Conservation (phyloP, 64 coral and sea anemone species). For the Montipora cactus region DNA sequence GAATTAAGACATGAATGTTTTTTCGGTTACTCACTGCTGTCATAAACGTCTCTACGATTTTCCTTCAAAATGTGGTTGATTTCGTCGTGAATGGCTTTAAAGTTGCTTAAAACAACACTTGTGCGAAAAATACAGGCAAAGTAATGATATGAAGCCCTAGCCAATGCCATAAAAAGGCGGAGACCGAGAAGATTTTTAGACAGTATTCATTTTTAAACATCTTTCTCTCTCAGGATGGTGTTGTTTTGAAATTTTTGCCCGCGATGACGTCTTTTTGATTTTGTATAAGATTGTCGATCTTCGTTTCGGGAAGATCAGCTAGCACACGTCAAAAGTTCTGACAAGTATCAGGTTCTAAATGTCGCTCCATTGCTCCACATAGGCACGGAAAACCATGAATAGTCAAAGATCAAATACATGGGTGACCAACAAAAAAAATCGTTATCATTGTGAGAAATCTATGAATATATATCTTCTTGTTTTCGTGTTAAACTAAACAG, state of each 20-base stretch:
- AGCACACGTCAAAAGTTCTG: background rate
- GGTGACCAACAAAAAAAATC: background rate
- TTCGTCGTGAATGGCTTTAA: background rate
- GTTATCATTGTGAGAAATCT: background rate
- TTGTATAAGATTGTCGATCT: slow-evolving; percentile 20
- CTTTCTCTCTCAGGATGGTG: background rate
- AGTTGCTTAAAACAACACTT: background rate
- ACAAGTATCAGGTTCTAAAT: background rate
- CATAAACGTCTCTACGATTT: background rate
- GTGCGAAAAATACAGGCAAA: background rate
- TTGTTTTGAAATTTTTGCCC: slow-evolving; percentile 31
- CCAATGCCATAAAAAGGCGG: slow-evolving; percentile 10
- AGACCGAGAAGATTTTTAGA: background rate
- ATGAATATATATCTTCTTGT: background rate
- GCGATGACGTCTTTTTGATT: slow-evolving; percentile 27
- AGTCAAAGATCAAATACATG: background rate
- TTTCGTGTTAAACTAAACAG: background rate
- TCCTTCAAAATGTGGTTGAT: background rate
- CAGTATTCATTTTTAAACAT: slow-evolving; percentile 55
- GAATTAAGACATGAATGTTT: background rate
- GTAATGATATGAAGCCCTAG: background rate
- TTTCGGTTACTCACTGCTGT: background rate
- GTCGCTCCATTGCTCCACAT: too few species aligned
- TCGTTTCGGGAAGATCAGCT: background rate
- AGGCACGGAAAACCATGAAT: background rate